Conservation (phyloP, 2,113 vertebrate species). For the Ochotona princeps region DNA sequence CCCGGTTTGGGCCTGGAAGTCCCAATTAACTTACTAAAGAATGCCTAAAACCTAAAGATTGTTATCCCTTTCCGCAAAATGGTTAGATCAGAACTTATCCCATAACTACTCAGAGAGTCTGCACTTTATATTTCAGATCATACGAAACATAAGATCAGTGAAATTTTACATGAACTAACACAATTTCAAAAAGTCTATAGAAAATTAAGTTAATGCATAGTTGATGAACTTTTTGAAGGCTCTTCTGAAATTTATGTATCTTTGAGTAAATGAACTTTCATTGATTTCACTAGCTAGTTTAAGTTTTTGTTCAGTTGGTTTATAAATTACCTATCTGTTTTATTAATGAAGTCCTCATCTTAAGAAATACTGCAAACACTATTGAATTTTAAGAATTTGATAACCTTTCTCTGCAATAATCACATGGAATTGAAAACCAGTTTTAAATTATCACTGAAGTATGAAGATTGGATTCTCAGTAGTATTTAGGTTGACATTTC, state of each 20-base stretch:
- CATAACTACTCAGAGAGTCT: background rate
- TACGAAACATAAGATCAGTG: background rate
- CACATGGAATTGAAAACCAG: constrained; percentile 51
- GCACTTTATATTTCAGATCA: background rate
- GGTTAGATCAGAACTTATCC: background rate
- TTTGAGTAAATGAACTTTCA: background rate
- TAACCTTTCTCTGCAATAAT: background rate
- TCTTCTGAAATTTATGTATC: too few relatives aligned
- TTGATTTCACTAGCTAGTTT: background rate
- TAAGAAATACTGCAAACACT: background rate
- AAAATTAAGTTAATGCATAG: too few relatives aligned
- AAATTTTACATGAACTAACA: background rate
- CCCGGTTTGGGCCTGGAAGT: background rate
- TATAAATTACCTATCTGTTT: background rate
- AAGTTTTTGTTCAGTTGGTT: constrained; percentile 13
- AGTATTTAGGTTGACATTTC: constrained; percentile 84
- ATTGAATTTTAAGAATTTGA: constrained; percentile 54
- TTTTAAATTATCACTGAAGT: constrained; percentile 77
- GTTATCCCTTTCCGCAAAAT: background rate
- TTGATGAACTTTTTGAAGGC: too few relatives aligned
- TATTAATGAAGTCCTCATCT: background rate
- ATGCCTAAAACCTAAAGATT: background rate
- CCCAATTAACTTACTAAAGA: constrained; percentile 43
- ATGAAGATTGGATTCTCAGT: constrained; percentile 83
- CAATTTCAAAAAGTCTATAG: too few relatives aligned